Percentiles rank a stretch among this genome's conserved stretches.
phyloP scores from a whole-genome alignment of 2,888 invertebrate species.

The Eretmocerus hayati region DNA sequence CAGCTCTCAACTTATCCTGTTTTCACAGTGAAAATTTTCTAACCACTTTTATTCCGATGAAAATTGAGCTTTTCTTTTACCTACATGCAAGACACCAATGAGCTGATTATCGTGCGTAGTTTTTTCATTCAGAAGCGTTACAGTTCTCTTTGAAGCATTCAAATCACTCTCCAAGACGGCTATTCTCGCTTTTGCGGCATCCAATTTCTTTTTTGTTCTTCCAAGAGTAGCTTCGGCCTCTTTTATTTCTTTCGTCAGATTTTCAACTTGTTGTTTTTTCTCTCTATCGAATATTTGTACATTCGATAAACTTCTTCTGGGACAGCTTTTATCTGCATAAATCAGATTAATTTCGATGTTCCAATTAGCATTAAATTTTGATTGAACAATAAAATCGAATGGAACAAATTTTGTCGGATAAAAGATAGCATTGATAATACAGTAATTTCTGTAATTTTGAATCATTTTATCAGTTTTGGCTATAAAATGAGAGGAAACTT shows the following conservation, averaged over 20 bases:
- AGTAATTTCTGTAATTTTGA: no score
- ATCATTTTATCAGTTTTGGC: no score
- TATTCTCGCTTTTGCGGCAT: conserved; percentile 62
- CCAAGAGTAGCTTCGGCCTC: conserved; percentile 53
- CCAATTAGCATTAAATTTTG: no score
- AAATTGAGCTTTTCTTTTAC: conserved; percentile 3
- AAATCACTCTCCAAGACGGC: conserved; percentile 63
- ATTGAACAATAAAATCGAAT: no score
- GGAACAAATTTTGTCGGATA: no score
- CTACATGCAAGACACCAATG: conserved; percentile 57
- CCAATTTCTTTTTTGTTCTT: conserved; percentile 57
- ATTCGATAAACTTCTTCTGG: conserved; percentile 10
- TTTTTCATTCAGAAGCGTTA: conserved; percentile 57
- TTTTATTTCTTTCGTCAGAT: conserved; percentile 55
- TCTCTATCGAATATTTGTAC: conserved; percentile 50
- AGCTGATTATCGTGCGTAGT: conserved; percentile 58
- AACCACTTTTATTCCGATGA: not conserved
- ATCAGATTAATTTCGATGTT: no score
- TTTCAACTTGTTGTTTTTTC: conserved; percentile 55
- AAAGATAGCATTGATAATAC: no score
- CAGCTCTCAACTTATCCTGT: conserved; percentile 31
- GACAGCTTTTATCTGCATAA: no score
- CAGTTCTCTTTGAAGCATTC: conserved; percentile 53
- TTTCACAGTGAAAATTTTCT: not conserved
- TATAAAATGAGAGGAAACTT: no score